phyloP scores from a whole-genome alignment of 2,888 invertebrate genomes.

The Kuschelorhynchus macadamiae region DNA sequence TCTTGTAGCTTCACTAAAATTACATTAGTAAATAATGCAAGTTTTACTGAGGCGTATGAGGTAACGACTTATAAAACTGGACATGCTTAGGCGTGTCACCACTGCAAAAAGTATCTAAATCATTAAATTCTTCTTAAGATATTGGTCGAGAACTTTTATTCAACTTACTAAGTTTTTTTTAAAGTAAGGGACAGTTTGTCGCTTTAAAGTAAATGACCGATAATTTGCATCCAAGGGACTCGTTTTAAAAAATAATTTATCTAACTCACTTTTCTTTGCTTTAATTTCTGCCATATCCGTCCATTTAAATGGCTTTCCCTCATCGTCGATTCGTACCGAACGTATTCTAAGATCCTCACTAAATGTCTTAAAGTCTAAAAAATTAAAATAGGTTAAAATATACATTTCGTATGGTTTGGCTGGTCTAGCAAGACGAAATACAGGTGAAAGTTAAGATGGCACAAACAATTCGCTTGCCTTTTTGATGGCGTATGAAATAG shows the following conservation, averaged over 20 bases:
- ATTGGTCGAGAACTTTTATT: not conserved
- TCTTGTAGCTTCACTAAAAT: no score
- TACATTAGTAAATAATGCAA: no score
- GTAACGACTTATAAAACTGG: slow-evolving; percentile 1
- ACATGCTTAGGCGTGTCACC: not conserved
- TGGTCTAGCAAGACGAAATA: slow-evolving; percentile 26
- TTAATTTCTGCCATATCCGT: slow-evolving; percentile 18
- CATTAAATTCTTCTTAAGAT: not conserved
- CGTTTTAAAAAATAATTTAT: slow-evolving; percentile 22
- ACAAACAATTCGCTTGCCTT: slow-evolving; percentile 25
- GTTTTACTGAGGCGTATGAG: no score
- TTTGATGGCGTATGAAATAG: slow-evolving; percentile 29
- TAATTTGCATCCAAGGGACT: slow-evolving; percentile 20
- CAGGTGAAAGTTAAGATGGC: slow-evolving; percentile 17
- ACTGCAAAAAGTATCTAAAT: not conserved
- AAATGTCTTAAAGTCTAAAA: slow-evolving; percentile 20
- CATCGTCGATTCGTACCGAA: slow-evolving; percentile 17
- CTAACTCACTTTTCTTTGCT: slow-evolving; percentile 7
- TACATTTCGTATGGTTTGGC: slow-evolving; percentile 20
- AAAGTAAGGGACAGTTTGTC: not conserved
- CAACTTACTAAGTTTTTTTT: not conserved
- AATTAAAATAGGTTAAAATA: slow-evolving; percentile 6
- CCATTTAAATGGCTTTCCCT: slow-evolving; percentile 20
- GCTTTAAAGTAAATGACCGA: slow-evolving; percentile 6
- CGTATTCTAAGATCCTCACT: slow-evolving; percentile 10